Conservation (phyloP, 35 echinoderm and acorn worm species). For the Anneissia japonica region DNA sequence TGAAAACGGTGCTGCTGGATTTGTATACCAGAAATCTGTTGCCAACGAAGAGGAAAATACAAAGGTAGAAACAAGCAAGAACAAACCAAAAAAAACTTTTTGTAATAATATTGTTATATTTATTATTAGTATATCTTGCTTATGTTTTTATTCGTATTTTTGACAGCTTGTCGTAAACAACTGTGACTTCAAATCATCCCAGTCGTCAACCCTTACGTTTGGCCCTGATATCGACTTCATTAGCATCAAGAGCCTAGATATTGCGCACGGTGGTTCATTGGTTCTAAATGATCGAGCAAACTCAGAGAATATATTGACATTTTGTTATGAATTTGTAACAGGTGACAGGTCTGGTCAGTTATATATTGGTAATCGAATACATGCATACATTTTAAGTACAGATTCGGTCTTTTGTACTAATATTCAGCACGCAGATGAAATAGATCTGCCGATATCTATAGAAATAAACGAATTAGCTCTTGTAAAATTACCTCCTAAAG, state of each 20-base stretch:
- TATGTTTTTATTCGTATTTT: constrained; percentile 3
- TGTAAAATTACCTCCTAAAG: not conserved
- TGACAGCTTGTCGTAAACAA: constrained; percentile 58
- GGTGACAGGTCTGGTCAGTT: not conserved
- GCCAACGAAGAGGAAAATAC: not conserved
- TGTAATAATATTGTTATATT: too few relatives aligned
- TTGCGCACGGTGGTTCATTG: not conserved
- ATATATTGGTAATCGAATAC: not conserved
- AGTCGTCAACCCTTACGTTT: not conserved
- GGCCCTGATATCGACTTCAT: not conserved
- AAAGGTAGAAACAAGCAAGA: constrained; percentile 17
- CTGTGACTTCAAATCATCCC: constrained; percentile 24
- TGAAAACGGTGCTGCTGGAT: constrained; percentile 65
- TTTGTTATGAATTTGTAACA: not conserved
- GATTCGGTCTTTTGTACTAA: not conserved
- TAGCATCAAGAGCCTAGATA: not conserved
- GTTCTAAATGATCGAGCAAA: not conserved
- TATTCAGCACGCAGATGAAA: not conserved
- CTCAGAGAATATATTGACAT: not conserved
- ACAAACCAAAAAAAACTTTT: too few relatives aligned
- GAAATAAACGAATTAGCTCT: not conserved
- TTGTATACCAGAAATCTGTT: constrained; percentile 5
- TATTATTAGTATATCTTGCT: too few relatives aligned
- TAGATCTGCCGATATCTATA: not conserved
- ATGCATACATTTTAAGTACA: not conserved